Evolutionary conservation across 2,888 invertebrate species (phyloP).

Genomic region (Xestia rhomboidea): DNA sequence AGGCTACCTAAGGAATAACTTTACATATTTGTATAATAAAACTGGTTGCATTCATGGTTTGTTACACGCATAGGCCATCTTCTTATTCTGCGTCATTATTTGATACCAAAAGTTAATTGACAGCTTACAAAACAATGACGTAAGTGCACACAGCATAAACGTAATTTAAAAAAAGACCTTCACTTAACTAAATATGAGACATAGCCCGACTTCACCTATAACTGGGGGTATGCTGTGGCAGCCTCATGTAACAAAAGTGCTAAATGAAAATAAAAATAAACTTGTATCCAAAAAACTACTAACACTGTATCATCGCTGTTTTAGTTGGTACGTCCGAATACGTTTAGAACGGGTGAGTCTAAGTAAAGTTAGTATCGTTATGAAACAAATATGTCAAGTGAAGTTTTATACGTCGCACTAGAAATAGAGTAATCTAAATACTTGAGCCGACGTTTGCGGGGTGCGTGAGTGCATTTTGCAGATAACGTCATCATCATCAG

Average conservation of each 20-base stretch:
- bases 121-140: neutral
- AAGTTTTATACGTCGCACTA: no score
- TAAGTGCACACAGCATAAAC: neutral
- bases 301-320: neutral
- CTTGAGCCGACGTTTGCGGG: neutral
- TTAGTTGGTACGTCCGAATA: neutral
- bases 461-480: neutral
- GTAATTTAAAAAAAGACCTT: no score
- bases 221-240: no score
- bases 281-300: neutral
- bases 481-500: no score
- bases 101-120: neutral
- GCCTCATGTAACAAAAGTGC: no score
- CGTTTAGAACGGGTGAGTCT: neutral
- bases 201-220: no score
- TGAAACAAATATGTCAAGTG: neutral
- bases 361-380: conserved; percentile 13
- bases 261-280: neutral
- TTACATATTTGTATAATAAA: neutral
- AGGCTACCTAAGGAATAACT: no score
- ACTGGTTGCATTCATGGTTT: neutral
- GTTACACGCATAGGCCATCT: no score
- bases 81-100: neutral
- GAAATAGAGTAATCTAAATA: no score
- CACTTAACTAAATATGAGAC: no score